Evolutionary conservation across 2,797 vertebrate genomes (phyloP).

Genomic region (Etheostoma perlongum): DNA sequence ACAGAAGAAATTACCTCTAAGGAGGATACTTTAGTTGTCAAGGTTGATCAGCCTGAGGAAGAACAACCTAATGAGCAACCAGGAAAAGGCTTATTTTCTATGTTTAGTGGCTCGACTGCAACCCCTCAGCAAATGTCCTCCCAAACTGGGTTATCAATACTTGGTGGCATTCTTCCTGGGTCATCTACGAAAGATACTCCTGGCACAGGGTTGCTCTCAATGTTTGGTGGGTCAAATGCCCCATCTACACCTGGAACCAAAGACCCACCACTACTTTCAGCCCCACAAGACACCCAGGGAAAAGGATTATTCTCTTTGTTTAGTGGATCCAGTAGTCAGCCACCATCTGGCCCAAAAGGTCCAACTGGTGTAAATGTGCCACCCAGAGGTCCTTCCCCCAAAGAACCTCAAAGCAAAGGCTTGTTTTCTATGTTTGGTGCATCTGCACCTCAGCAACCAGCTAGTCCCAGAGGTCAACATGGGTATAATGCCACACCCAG

Average conservation of each 20-base stretch:
- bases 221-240: conserved; percentile 85
- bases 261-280: conserved; percentile 44
- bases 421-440: conserved; percentile 85
- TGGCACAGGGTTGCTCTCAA: conserved; percentile 88
- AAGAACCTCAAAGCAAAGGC: conserved; percentile 80
- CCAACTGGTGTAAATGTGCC: conserved; percentile 49
- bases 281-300: conserved; percentile 72
- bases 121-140: conserved; percentile 55
- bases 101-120: conserved; percentile 72
- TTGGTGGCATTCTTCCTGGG: conserved; percentile 84
- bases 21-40: conserved; percentile 46
- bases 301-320: conserved; percentile 84
- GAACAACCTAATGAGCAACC: conserved; percentile 72
- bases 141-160: conserved; percentile 77
- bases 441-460: conserved; percentile 72
- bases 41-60: conserved; percentile 63
- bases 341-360: conserved; percentile 61
- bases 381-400: conserved; percentile 67
- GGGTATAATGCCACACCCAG: conserved; percentile 42
- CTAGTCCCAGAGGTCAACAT: conserved; percentile 60
- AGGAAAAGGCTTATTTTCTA: conserved; percentile 77
- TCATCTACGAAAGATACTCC: conserved; percentile 80
- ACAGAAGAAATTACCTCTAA: conserved; percentile 51
- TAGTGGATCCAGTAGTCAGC: conserved; percentile 73
- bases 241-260: conserved; percentile 63